These are phyloP conservation scores for Galago senegalensis DNA, from an alignment of 2,797 vertebrate genomes.

Conservation along the genomic window DNA sequence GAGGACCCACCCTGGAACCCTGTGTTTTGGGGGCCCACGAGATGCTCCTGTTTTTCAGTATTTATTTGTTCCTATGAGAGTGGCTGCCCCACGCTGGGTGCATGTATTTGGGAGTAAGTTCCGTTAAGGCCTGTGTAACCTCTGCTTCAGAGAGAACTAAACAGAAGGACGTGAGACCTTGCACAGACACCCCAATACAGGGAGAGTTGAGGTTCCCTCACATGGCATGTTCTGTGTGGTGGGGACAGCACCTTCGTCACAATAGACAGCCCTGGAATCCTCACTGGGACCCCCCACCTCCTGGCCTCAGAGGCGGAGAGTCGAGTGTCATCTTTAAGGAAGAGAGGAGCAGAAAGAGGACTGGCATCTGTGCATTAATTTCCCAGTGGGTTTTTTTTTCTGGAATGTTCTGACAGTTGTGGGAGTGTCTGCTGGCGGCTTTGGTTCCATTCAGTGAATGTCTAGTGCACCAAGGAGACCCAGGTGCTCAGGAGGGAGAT, in stretches of 20 bases:
- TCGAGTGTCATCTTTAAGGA: background rate
- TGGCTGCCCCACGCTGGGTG: accelerated
- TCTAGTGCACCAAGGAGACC: background rate
- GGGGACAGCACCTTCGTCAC: too few species aligned
- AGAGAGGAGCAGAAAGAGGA: background rate
- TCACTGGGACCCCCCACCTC: accelerated
- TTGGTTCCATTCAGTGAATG: background rate
- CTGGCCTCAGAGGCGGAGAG: background rate
- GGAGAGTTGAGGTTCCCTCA: accelerated
- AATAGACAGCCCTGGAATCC: too few species aligned
- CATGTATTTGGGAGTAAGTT: background rate
- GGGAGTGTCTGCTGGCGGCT: accelerated
- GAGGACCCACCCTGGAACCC: accelerated
- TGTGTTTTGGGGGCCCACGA: accelerated
- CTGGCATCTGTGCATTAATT: accelerated
- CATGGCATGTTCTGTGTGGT: accelerated
- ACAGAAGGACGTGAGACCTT: accelerated
- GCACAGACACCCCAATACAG: too few species aligned
- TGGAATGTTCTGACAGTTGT: accelerated
- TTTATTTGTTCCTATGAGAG: accelerated
- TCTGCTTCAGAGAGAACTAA: background rate
- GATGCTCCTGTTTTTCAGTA: accelerated
- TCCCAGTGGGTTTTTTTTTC: background rate
- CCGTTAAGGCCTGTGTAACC: accelerated
- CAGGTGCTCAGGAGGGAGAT: background rate